Percentiles rank a stretch among this genome's conserved stretches.
Evolutionary conservation across 2,888 invertebrate species (phyloP).

Genomic region (Orchestes rusci): DNA sequence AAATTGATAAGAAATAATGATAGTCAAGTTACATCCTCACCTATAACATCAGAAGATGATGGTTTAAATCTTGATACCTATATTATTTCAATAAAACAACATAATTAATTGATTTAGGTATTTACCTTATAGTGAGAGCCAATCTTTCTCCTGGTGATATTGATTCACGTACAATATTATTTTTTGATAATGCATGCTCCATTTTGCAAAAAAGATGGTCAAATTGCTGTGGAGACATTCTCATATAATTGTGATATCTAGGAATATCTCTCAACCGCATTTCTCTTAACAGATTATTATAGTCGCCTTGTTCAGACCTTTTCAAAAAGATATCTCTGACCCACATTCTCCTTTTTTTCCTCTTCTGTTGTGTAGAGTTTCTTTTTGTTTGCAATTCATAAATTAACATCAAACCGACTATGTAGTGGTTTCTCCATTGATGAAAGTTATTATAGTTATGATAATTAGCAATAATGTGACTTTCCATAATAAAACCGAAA

Average conservation of each 20-base stretch:
- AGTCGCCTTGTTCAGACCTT: conserved; percentile 1
- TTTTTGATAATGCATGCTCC: conserved; percentile 1
- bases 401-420: background rate
- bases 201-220: conserved; percentile 1
- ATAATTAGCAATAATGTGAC: background rate
- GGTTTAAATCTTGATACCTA: too few species aligned
- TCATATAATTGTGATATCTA: conserved; percentile 3
- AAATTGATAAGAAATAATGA: background rate
- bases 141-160: conserved; percentile 10
- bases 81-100: too few species aligned
- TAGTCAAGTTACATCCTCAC: too few species aligned
- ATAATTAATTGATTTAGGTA: background rate
- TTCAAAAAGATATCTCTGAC: background rate
- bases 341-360: background rate
- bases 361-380: background rate
- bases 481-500: background rate
- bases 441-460: background rate
- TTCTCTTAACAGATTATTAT: conserved; percentile 4
- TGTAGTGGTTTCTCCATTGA: background rate
- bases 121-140: conserved; percentile 8
- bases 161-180: conserved; percentile 3
- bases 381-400: background rate
- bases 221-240: conserved; percentile 3
- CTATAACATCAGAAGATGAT: background rate
- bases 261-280: background rate